These are phyloP conservation scores for Sigmodon hispidus DNA, from an alignment of 2,113 vertebrate species.

Conservation along the genomic window DNA sequence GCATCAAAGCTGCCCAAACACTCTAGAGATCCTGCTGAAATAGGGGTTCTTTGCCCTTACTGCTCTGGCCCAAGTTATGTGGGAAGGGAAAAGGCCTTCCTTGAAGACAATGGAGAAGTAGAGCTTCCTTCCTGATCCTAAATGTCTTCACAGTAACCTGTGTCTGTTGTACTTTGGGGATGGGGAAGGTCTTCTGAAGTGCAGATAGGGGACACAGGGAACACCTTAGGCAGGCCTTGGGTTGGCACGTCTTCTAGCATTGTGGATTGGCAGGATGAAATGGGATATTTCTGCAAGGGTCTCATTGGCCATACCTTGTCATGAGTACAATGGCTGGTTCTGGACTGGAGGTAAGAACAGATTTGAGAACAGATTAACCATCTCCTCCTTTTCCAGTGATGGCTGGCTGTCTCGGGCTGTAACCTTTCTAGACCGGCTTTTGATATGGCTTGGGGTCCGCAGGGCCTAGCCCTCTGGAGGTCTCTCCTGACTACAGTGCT, in stretches of 20 bases:
- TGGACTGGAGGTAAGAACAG: background rate
- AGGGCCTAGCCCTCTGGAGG: constrained; percentile 10
- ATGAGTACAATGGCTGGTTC: background rate
- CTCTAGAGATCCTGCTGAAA: background rate
- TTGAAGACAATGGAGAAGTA: background rate
- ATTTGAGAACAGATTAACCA: fast-evolving
- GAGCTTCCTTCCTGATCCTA: background rate
- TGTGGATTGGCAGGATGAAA: background rate
- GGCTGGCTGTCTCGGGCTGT: constrained; percentile 32
- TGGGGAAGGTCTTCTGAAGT: background rate
- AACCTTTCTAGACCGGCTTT: constrained; percentile 50
- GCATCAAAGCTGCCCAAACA: too few relatives aligned
- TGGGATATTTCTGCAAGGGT: background rate
- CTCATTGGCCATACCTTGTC: background rate
- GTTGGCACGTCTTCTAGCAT: background rate
- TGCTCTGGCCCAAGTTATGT: background rate
- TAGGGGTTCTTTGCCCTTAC: too few relatives aligned
- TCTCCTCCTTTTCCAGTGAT: constrained; percentile 48
- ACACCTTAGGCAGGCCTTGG: background rate
- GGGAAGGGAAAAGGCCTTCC: background rate
- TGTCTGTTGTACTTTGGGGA: background rate
- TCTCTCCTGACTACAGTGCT: background rate
- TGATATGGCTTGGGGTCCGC: constrained; percentile 55
- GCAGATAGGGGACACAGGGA: background rate
- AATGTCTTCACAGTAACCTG: background rate